Percentiles rank a stretch among this genome's conserved stretches.
Evolutionary conservation across 1,140 invertebrate genomes (phyloP).

Genomic region (Microplitis mediator): DNA sequence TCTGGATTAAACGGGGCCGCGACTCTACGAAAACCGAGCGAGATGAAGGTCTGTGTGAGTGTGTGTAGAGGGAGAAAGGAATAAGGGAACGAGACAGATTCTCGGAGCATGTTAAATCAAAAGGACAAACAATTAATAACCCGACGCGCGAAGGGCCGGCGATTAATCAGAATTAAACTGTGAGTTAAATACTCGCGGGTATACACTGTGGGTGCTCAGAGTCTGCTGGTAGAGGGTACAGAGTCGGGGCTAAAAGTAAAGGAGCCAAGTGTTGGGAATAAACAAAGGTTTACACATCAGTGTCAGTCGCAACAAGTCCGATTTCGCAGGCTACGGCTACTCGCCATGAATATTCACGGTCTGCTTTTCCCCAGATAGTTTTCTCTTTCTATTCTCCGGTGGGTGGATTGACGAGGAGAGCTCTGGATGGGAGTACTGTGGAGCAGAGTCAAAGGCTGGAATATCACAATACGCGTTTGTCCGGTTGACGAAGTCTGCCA

Average conservation of each 20-base stretch:
- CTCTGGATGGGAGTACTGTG: slow-evolving; percentile 23
- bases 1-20: slow-evolving; percentile 51
- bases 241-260: slow-evolving; percentile 16
- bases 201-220: no score
- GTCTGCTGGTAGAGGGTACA: not conserved
- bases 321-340: slow-evolving; percentile 50
- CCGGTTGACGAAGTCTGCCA: slow-evolving; percentile 55
- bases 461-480: slow-evolving; percentile 62
- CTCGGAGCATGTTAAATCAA: slow-evolving; percentile 52
- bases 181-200: slow-evolving; percentile 47
- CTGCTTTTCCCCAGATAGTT: slow-evolving; percentile 23
- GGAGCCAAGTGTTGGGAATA: slow-evolving; percentile 36
- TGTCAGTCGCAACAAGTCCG: slow-evolving; percentile 64
- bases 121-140: slow-evolving; percentile 63
- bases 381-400: slow-evolving; percentile 21
- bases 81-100: slow-evolving; percentile 8
- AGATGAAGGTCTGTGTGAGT: not conserved
- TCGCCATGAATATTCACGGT: slow-evolving; percentile 59
- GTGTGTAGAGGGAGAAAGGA: no score
- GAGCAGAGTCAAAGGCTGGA: slow-evolving; percentile 54
- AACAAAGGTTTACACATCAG: slow-evolving; percentile 62
- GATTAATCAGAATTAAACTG: slow-evolving; percentile 58
- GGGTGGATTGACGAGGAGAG: slow-evolving; percentile 34
- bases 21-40: slow-evolving; percentile 21
- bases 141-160: slow-evolving; percentile 30